phyloP scores from a whole-genome alignment of 2,797 vertebrate species.

The Alosa sapidissima region DNA sequence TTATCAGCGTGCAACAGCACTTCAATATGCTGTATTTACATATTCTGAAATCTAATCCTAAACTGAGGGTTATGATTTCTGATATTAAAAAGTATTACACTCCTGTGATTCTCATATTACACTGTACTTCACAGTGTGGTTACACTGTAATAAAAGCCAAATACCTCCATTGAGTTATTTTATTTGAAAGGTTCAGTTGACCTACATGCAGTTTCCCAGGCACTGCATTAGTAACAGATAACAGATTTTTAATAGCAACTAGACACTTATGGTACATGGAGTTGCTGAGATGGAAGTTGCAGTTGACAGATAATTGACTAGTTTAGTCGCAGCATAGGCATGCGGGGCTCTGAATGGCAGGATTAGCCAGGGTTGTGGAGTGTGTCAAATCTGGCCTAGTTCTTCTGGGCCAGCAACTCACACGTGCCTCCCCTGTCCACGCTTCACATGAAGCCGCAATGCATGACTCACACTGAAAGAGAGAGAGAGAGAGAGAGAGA shows the following conservation, averaged over 20 bases:
- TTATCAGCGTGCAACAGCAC: not conserved
- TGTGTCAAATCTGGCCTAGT: slow-evolving; percentile 78
- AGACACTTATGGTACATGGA: not conserved
- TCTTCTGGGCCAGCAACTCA: slow-evolving; percentile 72
- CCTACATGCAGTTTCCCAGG: not conserved
- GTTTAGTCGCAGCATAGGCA: not conserved
- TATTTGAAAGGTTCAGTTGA: not conserved
- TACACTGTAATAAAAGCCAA: not conserved
- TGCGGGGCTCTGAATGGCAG: slow-evolving; percentile 51
- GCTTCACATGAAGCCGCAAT: slow-evolving; percentile 63
- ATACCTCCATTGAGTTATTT: not conserved
- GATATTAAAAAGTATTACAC: not conserved
- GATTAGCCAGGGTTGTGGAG: slow-evolving; percentile 67
- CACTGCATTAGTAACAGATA: not conserved
- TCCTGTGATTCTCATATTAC: not conserved
- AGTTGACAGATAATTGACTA: not conserved
- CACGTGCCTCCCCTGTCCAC: slow-evolving; percentile 60
- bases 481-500: not conserved
- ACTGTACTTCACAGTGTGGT: not conserved
- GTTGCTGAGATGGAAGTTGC: not conserved
- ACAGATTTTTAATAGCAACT: not conserved
- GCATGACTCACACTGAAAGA: slow-evolving; percentile 62
- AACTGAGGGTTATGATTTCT: not conserved
- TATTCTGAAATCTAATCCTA: not conserved
- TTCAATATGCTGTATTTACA: not conserved